phyloP scores from a whole-genome alignment of 2,113 vertebrate genomes.

The Petromus typicus region DNA sequence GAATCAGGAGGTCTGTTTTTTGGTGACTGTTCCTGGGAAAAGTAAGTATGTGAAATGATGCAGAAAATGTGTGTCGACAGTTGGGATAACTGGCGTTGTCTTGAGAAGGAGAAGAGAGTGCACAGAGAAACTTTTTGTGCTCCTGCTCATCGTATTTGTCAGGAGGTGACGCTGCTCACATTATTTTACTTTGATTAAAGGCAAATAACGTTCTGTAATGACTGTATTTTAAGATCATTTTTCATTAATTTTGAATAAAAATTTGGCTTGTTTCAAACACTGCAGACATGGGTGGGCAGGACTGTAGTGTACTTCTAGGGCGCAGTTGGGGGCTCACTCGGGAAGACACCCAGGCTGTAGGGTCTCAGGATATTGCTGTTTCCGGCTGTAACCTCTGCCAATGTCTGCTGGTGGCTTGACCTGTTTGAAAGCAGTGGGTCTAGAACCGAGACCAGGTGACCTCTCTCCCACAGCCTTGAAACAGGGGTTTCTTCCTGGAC shows the following conservation, averaged over 20 bases:
- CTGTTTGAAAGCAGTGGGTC: background rate
- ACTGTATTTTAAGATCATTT: slow-evolving; percentile 56
- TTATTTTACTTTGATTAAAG: slow-evolving; percentile 31
- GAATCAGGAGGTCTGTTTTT: slow-evolving; percentile 45
- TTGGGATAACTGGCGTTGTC: slow-evolving; percentile 46
- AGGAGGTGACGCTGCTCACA: background rate
- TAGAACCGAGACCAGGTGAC: background rate
- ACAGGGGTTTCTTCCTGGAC: background rate
- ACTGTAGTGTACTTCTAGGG: background rate
- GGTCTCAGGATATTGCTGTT: background rate
- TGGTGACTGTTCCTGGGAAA: slow-evolving; percentile 69
- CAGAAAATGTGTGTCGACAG: slow-evolving; percentile 76
- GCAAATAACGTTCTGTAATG: slow-evolving; percentile 3
- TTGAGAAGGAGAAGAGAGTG: background rate
- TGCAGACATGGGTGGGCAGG: background rate
- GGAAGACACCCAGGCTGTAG: background rate
- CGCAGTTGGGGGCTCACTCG: background rate
- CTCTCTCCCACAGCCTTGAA: background rate
- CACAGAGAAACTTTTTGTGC: background rate
- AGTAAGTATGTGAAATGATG: slow-evolving; percentile 72
- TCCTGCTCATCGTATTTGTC: slow-evolving; percentile 16
- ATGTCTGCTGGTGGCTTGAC: background rate
- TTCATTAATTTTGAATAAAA: slow-evolving; percentile 53
- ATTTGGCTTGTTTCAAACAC: slow-evolving; percentile 21
- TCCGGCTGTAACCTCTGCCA: background rate